Percentiles rank a stretch among this genome's conserved stretches.
Evolutionary conservation across 2,888 invertebrate genomes (phyloP).

Genomic region (Deilephila porcellus): DNA sequence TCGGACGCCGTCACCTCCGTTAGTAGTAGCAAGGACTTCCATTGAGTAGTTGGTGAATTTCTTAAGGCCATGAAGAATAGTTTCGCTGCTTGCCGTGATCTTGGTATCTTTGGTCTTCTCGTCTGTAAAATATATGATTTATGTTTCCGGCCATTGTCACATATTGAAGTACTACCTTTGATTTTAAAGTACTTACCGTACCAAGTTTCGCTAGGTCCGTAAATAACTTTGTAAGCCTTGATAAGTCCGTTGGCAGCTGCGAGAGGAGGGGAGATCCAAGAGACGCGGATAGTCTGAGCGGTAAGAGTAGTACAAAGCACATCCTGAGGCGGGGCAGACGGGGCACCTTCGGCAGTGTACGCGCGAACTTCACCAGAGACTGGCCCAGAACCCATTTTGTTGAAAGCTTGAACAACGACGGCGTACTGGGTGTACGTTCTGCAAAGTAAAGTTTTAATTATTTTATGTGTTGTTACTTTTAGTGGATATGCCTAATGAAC

Average conservation of each 20-base stretch:
- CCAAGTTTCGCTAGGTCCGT: constrained; percentile 96
- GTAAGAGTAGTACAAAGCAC: constrained; percentile 96
- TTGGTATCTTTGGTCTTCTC: constrained; percentile 96
- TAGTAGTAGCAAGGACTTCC: constrained; percentile 97
- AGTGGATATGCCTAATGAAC: neutral
- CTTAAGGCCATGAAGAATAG: constrained; percentile 95
- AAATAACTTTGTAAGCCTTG: constrained; percentile 97
- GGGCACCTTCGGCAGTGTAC: constrained; percentile 97
- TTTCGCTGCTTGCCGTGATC: constrained; percentile 96
- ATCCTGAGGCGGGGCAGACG: constrained; percentile 95
- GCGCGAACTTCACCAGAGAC: constrained; percentile 94
- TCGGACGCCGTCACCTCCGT: constrained; percentile 97
- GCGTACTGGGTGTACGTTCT: constrained; percentile 97
- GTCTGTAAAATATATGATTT: constrained; percentile 77
- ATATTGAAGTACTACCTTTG: neutral
- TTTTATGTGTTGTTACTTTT: neutral
- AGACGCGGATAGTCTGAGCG: constrained; percentile 96
- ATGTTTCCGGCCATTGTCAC: neutral
- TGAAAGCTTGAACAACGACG: constrained; percentile 97
- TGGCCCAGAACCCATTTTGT: constrained; percentile 96
- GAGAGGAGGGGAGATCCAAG: constrained; percentile 97
- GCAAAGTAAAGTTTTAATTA: constrained; percentile 36
- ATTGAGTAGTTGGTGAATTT: constrained; percentile 98
- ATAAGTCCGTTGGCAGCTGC: constrained; percentile 97
- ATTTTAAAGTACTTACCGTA: constrained; percentile 88